Conservation (phyloP, 2,113 vertebrate genomes). For the Triplophysa tibetana region DNA sequence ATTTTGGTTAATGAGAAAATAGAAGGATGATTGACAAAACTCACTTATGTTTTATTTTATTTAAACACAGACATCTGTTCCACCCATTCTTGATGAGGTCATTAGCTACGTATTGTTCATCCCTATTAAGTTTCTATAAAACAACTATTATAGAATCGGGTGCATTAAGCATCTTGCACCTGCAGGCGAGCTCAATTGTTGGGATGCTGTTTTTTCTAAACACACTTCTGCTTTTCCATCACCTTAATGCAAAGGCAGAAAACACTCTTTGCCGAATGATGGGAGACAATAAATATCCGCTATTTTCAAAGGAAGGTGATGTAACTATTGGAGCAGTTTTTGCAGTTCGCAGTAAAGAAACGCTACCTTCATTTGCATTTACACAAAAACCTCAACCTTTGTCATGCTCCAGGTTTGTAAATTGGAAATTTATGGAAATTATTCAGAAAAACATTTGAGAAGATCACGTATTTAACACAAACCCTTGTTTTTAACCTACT, state of each 20-base stretch:
- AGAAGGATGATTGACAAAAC: too few species aligned
- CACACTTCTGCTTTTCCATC: background rate
- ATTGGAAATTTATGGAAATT: too few species aligned
- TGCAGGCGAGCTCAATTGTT: background rate
- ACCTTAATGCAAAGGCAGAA: background rate
- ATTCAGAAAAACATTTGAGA: background rate
- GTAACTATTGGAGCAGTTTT: slow-evolving; percentile 20
- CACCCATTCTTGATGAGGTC: background rate
- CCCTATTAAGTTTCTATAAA: background rate
- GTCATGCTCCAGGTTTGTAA: slow-evolving; percentile 22
- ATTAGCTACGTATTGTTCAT: background rate
- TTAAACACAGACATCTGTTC: too few species aligned
- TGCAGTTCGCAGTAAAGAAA: background rate
- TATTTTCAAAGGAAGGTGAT: background rate
- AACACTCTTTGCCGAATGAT: slow-evolving; percentile 10
- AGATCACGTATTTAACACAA: too few species aligned
- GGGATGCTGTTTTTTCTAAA: background rate
- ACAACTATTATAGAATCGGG: too few species aligned
- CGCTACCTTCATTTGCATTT: background rate
- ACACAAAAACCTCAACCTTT: background rate
- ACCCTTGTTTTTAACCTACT: background rate
- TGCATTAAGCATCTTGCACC: too few species aligned
- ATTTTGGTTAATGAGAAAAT: too few species aligned
- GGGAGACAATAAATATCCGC: background rate
- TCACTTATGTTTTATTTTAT: background rate